These are phyloP conservation scores for Microtus agrestis DNA, from an alignment of 2,797 vertebrate genomes.

Conservation along the genomic window DNA sequence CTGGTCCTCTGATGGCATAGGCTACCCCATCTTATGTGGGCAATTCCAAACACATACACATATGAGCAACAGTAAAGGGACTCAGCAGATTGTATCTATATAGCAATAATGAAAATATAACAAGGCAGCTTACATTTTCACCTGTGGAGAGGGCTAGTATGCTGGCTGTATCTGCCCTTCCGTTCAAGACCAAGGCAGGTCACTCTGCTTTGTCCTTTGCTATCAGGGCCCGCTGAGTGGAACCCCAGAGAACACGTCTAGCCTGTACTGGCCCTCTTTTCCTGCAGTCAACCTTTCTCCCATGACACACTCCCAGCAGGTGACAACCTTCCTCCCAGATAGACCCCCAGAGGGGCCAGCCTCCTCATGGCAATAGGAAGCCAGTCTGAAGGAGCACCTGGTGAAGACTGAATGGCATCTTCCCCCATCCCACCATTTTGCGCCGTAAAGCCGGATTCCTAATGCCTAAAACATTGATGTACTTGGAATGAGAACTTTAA, in stretches of 20 bases:
- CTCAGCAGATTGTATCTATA: background rate
- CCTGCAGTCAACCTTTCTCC: background rate
- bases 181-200: background rate
- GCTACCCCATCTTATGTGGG: background rate
- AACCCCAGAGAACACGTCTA: background rate
- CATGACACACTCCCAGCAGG: background rate
- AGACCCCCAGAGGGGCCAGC: background rate
- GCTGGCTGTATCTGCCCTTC: background rate
- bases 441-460: background rate
- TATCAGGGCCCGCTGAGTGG: background rate
- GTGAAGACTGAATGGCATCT: background rate
- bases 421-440: background rate
- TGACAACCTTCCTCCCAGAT: background rate
- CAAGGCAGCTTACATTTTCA: background rate
- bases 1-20: too few species aligned
- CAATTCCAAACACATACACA: background rate
- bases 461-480: background rate
- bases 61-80: background rate
- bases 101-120: background rate
- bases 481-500: constrained; percentile 25
- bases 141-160: background rate
- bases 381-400: background rate
- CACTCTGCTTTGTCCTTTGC: background rate
- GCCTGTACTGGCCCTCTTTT: background rate
- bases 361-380: background rate